Evolutionary conservation across 2,113 vertebrate species (phyloP).

Genomic region (Eretmochelys imbricata): DNA sequence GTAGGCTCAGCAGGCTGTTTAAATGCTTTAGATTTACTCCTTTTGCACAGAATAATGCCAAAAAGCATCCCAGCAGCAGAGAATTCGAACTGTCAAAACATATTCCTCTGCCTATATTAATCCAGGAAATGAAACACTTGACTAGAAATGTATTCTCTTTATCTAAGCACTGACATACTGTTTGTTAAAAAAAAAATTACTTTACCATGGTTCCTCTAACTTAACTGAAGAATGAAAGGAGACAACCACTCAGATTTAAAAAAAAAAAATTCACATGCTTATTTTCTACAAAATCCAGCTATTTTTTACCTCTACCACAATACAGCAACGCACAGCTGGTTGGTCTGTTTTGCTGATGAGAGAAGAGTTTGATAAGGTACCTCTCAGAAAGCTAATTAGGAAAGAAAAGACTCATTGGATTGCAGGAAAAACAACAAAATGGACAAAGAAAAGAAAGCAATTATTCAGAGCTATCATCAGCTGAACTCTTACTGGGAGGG

Average conservation of each 20-base stretch:
- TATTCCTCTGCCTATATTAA: conserved; percentile 44
- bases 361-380: conserved; percentile 39
- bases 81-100: conserved; percentile 36
- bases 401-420: conserved; percentile 24
- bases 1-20: conserved; percentile 31
- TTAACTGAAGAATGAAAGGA: neutral
- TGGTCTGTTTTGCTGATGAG: conserved; percentile 36
- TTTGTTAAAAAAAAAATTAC: conserved; percentile 25
- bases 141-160: conserved; percentile 30
- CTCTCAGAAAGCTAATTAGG: conserved; percentile 55
- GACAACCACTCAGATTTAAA: neutral
- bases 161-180: conserved; percentile 40
- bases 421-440: conserved; percentile 42
- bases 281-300: neutral
- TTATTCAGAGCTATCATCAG: conserved; percentile 33
- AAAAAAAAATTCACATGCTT: conserved; percentile 31
- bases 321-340: conserved; percentile 20
- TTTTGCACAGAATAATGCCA: conserved; percentile 24
- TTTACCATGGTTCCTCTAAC: conserved; percentile 16
- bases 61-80: conserved; percentile 12
- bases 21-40: conserved; percentile 58
- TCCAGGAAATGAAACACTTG: conserved; percentile 46
- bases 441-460: conserved; percentile 59
- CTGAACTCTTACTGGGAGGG: neutral
- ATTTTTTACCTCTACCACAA: conserved; percentile 7